Percentiles rank a stretch among this genome's conserved stretches.
Conservation (phyloP, 2,113 vertebrate species). For the Lates calcarifer region DNA sequence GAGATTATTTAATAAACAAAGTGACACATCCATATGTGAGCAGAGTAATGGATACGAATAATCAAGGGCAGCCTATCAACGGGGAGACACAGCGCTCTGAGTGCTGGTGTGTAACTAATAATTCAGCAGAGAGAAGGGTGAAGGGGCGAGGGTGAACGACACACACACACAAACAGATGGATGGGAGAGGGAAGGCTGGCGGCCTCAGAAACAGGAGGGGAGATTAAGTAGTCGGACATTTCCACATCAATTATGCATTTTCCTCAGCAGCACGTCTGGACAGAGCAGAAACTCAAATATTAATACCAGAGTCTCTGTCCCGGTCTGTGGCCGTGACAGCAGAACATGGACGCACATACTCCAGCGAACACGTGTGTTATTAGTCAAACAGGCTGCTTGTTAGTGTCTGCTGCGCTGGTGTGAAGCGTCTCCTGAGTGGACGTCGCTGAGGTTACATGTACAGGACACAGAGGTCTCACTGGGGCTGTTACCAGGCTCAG, state of each 20-base stretch:
- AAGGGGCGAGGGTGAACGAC: neutral
- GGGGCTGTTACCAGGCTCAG: neutral
- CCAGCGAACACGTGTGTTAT: neutral
- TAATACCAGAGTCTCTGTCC: neutral
- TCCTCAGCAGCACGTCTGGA: conserved; percentile 39
- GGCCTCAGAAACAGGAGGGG: conserved; percentile 19
- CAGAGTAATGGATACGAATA: neutral
- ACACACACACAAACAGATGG: neutral
- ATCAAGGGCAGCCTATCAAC: neutral
- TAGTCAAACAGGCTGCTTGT: conserved; percentile 29
- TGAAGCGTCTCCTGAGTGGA: neutral
- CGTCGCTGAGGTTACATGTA: neutral
- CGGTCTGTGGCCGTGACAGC: neutral
- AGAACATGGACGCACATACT: neutral
- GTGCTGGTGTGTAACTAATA: conserved; percentile 11
- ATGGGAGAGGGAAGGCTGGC: neutral
- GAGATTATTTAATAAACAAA: neutral
- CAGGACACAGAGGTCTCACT: neutral
- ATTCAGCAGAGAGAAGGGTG: neutral
- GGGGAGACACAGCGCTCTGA: neutral
- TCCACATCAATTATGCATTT: conserved; percentile 65
- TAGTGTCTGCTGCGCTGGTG: conserved; percentile 1
- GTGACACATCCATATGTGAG: neutral
- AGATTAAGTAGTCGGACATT: conserved; percentile 48
- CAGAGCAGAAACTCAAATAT: conserved; percentile 55